phyloP scores from a whole-genome alignment of 2,113 vertebrate species.

The Labeo catla region DNA sequence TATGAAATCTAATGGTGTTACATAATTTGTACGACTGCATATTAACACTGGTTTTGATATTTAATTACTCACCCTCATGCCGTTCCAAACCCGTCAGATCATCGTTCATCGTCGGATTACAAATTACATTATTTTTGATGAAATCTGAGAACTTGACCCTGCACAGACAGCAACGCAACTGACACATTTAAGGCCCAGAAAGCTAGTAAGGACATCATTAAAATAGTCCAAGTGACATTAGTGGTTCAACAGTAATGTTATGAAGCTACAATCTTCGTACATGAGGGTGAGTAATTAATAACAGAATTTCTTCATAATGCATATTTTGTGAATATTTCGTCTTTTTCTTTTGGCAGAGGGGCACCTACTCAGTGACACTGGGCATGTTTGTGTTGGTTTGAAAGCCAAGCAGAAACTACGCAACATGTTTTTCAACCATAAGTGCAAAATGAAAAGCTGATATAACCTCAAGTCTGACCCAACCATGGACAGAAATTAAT shows the following conservation, averaged over 20 bases:
- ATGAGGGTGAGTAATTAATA: too few species aligned
- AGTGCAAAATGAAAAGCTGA: conserved; percentile 1
- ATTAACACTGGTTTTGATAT: not conserved
- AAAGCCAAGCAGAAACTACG: not conserved
- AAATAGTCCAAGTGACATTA: too few species aligned
- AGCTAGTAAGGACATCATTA: too few species aligned
- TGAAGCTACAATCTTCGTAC: too few species aligned
- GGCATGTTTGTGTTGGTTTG: not conserved
- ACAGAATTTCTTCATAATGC: not conserved
- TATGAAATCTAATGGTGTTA: not conserved
- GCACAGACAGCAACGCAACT: too few species aligned
- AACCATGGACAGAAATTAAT: not conserved
- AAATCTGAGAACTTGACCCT: too few species aligned
- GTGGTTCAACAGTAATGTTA: too few species aligned
- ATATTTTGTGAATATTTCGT: not conserved
- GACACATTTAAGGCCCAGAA: too few species aligned
- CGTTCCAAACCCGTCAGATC: too few species aligned
- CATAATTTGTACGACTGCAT: not conserved
- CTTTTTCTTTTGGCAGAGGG: not conserved
- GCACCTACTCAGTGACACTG: not conserved
- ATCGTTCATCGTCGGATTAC: too few species aligned
- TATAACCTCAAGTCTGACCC: not conserved
- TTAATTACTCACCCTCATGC: too few species aligned
- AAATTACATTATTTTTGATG: too few species aligned
- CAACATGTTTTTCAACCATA: not conserved